These are phyloP conservation scores for Galleria mellonella DNA, from an alignment of 1,140 invertebrate species.

Conservation along the genomic window DNA sequence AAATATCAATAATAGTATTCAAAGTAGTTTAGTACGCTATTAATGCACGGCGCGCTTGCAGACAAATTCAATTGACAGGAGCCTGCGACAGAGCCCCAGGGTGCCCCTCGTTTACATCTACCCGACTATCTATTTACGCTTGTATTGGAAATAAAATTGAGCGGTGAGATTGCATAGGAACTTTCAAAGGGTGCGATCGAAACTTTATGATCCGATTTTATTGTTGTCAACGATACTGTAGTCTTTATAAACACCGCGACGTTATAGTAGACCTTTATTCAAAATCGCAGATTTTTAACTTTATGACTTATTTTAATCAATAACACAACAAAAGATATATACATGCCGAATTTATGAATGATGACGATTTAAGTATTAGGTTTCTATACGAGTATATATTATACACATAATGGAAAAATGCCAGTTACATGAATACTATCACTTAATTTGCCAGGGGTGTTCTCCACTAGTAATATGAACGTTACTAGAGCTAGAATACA, in stretches of 20 bases:
- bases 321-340: too few species aligned
- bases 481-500: too few species aligned
- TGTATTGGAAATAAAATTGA: constrained; percentile 57
- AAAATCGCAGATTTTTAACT: too few species aligned
- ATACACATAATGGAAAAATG: too few species aligned
- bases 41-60: constrained; percentile 60
- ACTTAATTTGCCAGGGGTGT: too few species aligned
- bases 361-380: too few species aligned
- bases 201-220: constrained; percentile 52
- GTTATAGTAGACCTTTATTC: too few species aligned
- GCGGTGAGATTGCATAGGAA: constrained; percentile 48
- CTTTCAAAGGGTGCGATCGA: constrained; percentile 40
- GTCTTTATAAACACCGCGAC: constrained; percentile 27
- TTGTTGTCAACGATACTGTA: constrained; percentile 40
- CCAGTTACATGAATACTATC: too few species aligned
- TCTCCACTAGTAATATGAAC: too few species aligned
- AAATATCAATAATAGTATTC: constrained; percentile 55
- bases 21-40: constrained; percentile 59
- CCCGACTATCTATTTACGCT: constrained; percentile 57
- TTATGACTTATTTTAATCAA: too few species aligned
- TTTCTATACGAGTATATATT: too few species aligned
- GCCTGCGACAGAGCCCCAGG: constrained; percentile 46
- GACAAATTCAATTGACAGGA: constrained; percentile 71
- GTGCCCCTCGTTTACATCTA: constrained; percentile 48
- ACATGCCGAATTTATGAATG: too few species aligned